Conservation (phyloP, 2,113 vertebrate genomes). For the Pyxicephalus adspersus region DNA sequence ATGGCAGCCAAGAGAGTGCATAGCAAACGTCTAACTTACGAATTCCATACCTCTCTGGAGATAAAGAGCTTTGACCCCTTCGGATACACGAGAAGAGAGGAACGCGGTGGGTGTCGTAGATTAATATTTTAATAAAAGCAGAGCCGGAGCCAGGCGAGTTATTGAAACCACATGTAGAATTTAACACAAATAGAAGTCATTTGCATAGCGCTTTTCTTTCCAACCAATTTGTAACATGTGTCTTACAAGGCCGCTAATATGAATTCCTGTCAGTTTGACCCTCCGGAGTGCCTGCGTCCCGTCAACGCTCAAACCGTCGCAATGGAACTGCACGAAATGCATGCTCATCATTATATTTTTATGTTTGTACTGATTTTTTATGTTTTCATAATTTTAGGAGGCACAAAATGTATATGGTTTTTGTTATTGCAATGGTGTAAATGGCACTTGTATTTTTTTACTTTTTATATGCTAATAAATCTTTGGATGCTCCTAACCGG, state of each 20-base stretch:
- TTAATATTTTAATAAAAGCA: constrained; percentile 40
- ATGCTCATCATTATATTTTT: too few species aligned
- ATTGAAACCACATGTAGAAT: constrained; percentile 24
- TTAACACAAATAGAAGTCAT: constrained; percentile 4
- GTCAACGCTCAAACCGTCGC: too few species aligned
- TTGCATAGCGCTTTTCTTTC: background rate
- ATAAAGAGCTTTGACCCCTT: constrained; percentile 21
- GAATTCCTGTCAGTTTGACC: constrained; percentile 3
- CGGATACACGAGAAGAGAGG: constrained; percentile 4
- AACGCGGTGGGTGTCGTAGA: constrained; percentile 19
- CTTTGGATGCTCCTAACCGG: too few species aligned
- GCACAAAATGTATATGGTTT: too few species aligned
- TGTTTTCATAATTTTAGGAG: too few species aligned
- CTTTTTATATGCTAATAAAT: too few species aligned
- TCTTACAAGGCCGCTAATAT: constrained; percentile 10
- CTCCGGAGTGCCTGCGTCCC: background rate
- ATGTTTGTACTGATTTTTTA: too few species aligned
- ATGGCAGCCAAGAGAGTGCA: background rate
- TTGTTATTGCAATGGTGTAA: too few species aligned
- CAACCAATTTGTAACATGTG: constrained; percentile 5
- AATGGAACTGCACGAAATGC: too few species aligned
- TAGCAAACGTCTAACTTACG: constrained; percentile 19
- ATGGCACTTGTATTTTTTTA: too few species aligned
- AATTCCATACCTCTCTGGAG: constrained; percentile 35
- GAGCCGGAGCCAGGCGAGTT: background rate